Percentiles rank a stretch among this genome's conserved stretches.
phyloP scores from a whole-genome alignment of 1,140 invertebrate genomes.

The Chionoecetes opilio region DNA sequence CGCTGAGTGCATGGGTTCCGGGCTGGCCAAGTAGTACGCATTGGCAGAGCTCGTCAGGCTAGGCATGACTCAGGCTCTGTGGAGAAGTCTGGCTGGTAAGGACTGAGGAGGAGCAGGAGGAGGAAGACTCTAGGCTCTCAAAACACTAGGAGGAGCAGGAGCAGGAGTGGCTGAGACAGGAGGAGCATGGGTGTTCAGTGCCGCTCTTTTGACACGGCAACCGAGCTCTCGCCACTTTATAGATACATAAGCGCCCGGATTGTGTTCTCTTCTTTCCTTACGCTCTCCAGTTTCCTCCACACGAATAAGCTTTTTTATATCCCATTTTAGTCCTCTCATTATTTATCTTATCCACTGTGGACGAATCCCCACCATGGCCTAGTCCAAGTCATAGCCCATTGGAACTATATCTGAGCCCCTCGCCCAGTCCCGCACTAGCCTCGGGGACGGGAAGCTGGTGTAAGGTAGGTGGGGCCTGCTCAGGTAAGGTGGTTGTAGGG shows the following conservation, averaged over 20 bases:
- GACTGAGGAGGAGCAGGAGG: conserved; percentile 46
- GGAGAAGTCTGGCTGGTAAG: conserved; percentile 72
- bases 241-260: neutral
- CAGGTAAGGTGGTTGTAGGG: conserved; percentile 54
- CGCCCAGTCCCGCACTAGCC: neutral
- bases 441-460: neutral
- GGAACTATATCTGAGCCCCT: neutral
- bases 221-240: neutral
- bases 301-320: conserved; percentile 22
- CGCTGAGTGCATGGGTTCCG: conserved; percentile 50
- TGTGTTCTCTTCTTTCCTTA: conserved; percentile 15
- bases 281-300: conserved; percentile 2
- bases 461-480: neutral
- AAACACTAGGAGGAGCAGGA: neutral
- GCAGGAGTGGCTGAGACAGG: neutral
- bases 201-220: conserved; percentile 1
- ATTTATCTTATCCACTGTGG: neutral
- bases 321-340: conserved; percentile 1
- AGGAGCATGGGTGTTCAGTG: conserved; percentile 14
- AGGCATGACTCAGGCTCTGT: conserved; percentile 75
- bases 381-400: neutral
- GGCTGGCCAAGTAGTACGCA: too few species aligned
- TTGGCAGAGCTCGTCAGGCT: conserved; percentile 55
- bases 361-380: neutral
- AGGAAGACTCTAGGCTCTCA: too few species aligned